Conservation (phyloP, 2,888 invertebrate genomes). For the Julus scanicus region DNA sequence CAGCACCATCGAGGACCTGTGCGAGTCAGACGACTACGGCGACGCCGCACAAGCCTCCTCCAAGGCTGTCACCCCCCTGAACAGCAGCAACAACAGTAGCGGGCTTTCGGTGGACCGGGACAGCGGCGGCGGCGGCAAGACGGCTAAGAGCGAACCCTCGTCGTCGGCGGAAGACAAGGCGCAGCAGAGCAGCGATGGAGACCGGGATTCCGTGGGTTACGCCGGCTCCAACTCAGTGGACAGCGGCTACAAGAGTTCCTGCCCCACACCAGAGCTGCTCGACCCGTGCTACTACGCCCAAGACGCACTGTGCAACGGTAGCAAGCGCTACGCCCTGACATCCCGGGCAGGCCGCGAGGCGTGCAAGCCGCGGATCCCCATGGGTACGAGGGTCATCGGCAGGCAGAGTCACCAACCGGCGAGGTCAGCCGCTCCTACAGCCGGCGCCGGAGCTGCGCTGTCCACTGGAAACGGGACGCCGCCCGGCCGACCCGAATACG, state of each 20-base stretch:
- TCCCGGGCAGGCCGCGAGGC: slow-evolving; percentile 54
- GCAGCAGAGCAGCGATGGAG: slow-evolving; percentile 59
- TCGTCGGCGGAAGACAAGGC: slow-evolving; percentile 1
- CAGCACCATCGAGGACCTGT: slow-evolving; percentile 63
- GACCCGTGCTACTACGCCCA: slow-evolving; percentile 62
- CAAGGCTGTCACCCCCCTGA: too few relatives aligned
- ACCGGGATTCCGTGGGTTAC: slow-evolving; percentile 64
- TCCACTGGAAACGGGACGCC: too few relatives aligned
- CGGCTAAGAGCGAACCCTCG: slow-evolving; percentile 37
- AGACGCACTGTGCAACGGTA: slow-evolving; percentile 57
- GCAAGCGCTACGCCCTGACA: slow-evolving; percentile 56
- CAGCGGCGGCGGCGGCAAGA: slow-evolving; percentile 13
- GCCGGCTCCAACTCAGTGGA: slow-evolving; percentile 65
- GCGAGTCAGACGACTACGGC: slow-evolving; percentile 62
- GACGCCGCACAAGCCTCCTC: slow-evolving; percentile 58
- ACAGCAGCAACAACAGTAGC: too few relatives aligned
- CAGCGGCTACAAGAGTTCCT: slow-evolving; percentile 65
- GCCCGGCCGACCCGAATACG: background rate
- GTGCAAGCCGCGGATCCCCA: slow-evolving; percentile 64
- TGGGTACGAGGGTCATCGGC: slow-evolving; percentile 64
- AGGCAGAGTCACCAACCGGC: slow-evolving; percentile 11
- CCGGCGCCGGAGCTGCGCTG: too few relatives aligned
- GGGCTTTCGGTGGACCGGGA: slow-evolving; percentile 22
- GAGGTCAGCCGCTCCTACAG: background rate
- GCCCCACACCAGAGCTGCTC: slow-evolving; percentile 64